Evolutionary conservation across 1,140 invertebrate genomes (phyloP).

Genomic region (Caenorhabditis briggsae): DNA sequence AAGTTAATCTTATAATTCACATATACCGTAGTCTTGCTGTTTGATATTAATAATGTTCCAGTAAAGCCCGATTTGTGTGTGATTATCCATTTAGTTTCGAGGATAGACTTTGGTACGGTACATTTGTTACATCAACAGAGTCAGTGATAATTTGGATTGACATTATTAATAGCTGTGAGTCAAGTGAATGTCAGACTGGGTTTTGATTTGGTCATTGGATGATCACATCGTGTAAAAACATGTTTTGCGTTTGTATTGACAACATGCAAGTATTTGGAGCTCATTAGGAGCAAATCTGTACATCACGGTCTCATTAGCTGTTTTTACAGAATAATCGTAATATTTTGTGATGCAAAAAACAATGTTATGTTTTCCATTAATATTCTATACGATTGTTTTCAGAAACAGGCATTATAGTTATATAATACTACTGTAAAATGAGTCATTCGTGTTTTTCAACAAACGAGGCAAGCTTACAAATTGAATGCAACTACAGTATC

Average conservation of each 20-base stretch:
- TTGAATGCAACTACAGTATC: too few species aligned
- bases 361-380: not conserved
- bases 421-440: too few species aligned
- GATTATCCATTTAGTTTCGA: too few species aligned
- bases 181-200: not conserved
- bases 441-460: too few species aligned
- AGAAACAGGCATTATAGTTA: too few species aligned
- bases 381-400: not conserved
- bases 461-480: too few species aligned
- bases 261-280: not conserved
- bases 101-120: not conserved
- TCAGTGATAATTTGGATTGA: not conserved
- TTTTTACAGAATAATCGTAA: not conserved
- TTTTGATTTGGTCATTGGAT: slow-evolving; percentile 3
- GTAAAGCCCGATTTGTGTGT: too few species aligned
- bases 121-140: not conserved
- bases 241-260: not conserved
- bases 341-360: not conserved
- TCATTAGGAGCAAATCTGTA: not conserved
- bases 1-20: too few species aligned
- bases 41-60: too few species aligned
- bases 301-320: not conserved
- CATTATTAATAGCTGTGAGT: not conserved
- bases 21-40: too few species aligned
- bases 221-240: not conserved